These are phyloP conservation scores for Andricus quercusramuli DNA, from an alignment of 2,888 invertebrate genomes.

Conservation along the genomic window DNA sequence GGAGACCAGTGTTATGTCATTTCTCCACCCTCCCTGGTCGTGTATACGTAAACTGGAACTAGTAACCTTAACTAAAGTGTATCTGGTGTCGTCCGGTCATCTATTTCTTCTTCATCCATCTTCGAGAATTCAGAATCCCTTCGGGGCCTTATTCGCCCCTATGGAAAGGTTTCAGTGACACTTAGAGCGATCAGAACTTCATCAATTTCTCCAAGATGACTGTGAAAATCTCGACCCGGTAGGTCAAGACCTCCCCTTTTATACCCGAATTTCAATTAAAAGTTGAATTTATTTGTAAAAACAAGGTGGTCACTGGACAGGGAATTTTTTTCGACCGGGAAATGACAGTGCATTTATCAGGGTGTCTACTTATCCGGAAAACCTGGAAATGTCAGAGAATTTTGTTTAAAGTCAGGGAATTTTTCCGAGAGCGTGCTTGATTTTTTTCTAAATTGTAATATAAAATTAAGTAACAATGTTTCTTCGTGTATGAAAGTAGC, in stretches of 20 bases:
- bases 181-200: slow-evolving; percentile 37
- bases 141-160: slow-evolving; percentile 41
- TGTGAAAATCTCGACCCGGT: slow-evolving; percentile 74
- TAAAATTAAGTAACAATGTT: too few species aligned
- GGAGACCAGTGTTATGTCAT: slow-evolving; percentile 71
- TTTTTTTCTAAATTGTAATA: too few species aligned
- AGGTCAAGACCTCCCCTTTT: slow-evolving; percentile 51
- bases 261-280: background rate
- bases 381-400: too few species aligned
- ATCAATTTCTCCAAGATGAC: slow-evolving; percentile 65
- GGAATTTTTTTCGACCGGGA: background rate
- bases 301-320: too few species aligned
- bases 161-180: slow-evolving; percentile 43
- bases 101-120: background rate
- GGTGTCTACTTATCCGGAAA: too few species aligned
- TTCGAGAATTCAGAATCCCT: background rate
- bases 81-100: background rate
- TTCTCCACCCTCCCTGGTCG: slow-evolving; percentile 62
- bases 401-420: too few species aligned
- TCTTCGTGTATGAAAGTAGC: too few species aligned
- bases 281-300: background rate
- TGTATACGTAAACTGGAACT: slow-evolving; percentile 55
- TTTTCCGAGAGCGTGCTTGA: too few species aligned
- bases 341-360: too few species aligned
- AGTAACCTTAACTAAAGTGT: slow-evolving; percentile 40